Evolutionary conservation across 2,888 invertebrate species (phyloP).

Genomic region (Acleris cristana): DNA sequence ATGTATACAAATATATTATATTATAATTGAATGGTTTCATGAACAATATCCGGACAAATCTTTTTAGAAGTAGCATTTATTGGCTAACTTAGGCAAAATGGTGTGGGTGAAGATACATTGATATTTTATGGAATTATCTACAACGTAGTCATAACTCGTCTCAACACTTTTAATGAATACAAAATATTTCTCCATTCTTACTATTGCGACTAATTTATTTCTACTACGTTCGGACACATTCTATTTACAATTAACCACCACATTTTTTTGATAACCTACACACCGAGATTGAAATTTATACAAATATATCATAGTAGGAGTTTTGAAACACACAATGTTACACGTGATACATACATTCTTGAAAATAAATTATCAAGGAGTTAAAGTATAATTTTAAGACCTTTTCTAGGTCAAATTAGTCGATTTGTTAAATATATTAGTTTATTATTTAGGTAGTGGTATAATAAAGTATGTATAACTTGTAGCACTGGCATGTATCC

Average conservation of each 20-base stretch:
- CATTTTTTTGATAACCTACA: slow-evolving; percentile 21
- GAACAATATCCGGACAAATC: background rate
- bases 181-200: slow-evolving; percentile 11
- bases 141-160: background rate
- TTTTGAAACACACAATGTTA: background rate
- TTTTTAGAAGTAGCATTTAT: slow-evolving; percentile 1
- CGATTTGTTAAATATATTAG: too few relatives aligned
- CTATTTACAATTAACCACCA: slow-evolving; percentile 28
- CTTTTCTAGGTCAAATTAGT: too few relatives aligned
- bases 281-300: slow-evolving; percentile 23
- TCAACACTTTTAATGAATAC: slow-evolving; percentile 3
- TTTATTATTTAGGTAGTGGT: background rate
- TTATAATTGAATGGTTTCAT: background rate
- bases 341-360: too few relatives aligned
- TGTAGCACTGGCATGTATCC: slow-evolving; percentile 3
- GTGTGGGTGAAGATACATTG: background rate
- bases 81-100: background rate
- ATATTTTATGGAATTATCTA: too few relatives aligned
- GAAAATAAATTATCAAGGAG: too few relatives aligned
- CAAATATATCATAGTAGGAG: slow-evolving; percentile 17
- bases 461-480: slow-evolving; percentile 11
- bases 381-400: too few relatives aligned
- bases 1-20: background rate
- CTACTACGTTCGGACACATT: slow-evolving; percentile 15
- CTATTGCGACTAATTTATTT: slow-evolving; percentile 16